Percentiles rank a stretch among this genome's conserved stretches.
Evolutionary conservation across 2,888 invertebrate genomes (phyloP).

Genomic region (Bugula neritina): DNA sequence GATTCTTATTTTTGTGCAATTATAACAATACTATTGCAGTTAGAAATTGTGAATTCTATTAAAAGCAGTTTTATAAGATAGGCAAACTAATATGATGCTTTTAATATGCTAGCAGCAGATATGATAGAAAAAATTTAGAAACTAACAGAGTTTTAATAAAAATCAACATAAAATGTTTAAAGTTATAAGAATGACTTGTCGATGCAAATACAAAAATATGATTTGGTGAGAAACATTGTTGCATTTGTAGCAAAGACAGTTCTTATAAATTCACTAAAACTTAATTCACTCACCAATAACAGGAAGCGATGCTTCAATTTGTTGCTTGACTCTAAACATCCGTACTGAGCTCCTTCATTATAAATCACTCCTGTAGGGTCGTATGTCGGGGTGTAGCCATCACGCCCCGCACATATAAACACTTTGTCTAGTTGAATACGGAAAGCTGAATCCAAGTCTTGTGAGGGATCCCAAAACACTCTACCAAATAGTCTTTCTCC

Average conservation of each 20-base stretch:
- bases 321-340: conserved; percentile 50
- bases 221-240: too few relatives aligned
- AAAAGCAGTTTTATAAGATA: too few relatives aligned
- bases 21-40: too few relatives aligned
- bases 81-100: too few relatives aligned
- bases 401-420: conserved; percentile 50
- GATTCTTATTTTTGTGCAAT: too few relatives aligned
- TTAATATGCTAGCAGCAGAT: too few relatives aligned
- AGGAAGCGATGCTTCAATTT: conserved; percentile 50
- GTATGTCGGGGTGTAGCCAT: conserved; percentile 52
- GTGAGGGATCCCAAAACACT: conserved; percentile 53
- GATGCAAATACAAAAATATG: neutral
- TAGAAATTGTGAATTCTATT: too few relatives aligned
- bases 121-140: too few relatives aligned
- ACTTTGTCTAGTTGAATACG: conserved; percentile 50
- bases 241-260: too few relatives aligned
- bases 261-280: conserved; percentile 27
- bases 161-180: too few relatives aligned
- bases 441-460: conserved; percentile 52
- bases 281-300: conserved; percentile 54
- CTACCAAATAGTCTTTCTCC: conserved; percentile 49
- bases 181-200: too few relatives aligned
- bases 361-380: conserved; percentile 52
- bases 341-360: conserved; percentile 52
- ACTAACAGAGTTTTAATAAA: too few relatives aligned